Base-by-base conservation (phyloP, 2,113 vertebrate genomes). In the Ptilonorhynchus violaceus region DNA sequence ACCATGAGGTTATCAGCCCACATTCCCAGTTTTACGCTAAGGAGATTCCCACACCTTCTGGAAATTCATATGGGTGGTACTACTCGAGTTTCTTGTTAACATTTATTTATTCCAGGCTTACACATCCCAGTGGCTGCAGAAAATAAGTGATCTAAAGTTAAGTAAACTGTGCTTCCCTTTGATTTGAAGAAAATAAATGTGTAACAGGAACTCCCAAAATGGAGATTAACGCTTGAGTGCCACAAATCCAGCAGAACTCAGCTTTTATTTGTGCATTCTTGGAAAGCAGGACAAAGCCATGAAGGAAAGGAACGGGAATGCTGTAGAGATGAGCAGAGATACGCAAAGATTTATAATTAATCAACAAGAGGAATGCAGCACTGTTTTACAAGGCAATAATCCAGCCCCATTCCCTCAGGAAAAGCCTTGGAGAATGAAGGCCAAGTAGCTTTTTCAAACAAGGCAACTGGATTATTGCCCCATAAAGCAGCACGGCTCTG, bases 351-450 rank as follows among this genome's bases (percentile, higher is more conserved):
- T 96, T 96, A 76, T 91, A 96, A 96, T 96, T 94, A 95, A 96
- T 94, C 93, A 94, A 85, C 68, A 75, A 55, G 44, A 88, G 75
- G 63, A 78, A 91, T 37, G 91, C 58, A 72, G 80, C 76, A 17
- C 68, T 94, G 73, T 82, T 97, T 96, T 96, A 94, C 94, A 96
- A 96, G 96, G 95, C 95, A 97, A 94, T 96, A 97, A 96, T 92
- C 93, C 92, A 89, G 78, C 35, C 50, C 74, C 64, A 67, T 76
- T 96, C 92, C 94, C 93, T 31, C 52, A 80, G 89, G 97, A 58
- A 96, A 91, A 85, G 66, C 53, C 52, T 52, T 41, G 81, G 55
- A 94, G 87, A 87, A 91, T 47, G 89, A 97, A 95, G 85, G 94
- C 95, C n/a, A 23, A 95, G 95, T 14, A 95, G 96, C 85, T 97